A percentile compares a stretch with the other conserved stretches of the same genome.
These are phyloP conservation scores for Phasia obesa DNA, from an alignment of 2,888 invertebrate species.

Conservation along the genomic window DNA sequence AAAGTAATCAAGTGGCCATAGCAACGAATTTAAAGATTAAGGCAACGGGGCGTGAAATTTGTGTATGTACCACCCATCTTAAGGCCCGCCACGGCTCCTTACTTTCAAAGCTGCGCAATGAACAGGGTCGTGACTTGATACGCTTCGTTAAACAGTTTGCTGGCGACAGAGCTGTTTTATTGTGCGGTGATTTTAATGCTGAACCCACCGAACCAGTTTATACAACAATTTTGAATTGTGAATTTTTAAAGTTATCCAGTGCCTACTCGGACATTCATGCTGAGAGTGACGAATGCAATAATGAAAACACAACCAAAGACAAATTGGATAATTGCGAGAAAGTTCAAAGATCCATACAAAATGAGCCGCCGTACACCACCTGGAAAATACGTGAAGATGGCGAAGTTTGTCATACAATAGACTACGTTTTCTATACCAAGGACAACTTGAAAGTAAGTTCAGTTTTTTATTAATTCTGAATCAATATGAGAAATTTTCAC, in stretches of 20 bases:
- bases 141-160: slow-evolving; percentile 84
- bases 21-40: slow-evolving; percentile 84
- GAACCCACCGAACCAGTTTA: slow-evolving; percentile 89
- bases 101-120: slow-evolving; percentile 86
- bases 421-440: slow-evolving; percentile 88
- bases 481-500: neutral
- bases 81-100: slow-evolving; percentile 88
- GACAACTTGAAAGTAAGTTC: slow-evolving; percentile 84
- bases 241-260: slow-evolving; percentile 82
- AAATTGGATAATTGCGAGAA: slow-evolving; percentile 72
- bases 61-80: slow-evolving; percentile 88
- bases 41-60: slow-evolving; percentile 85
- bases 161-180: slow-evolving; percentile 84
- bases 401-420: slow-evolving; percentile 89
- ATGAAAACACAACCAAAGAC: slow-evolving; percentile 56
- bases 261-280: slow-evolving; percentile 83
- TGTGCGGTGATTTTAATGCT: slow-evolving; percentile 91
- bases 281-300: slow-evolving; percentile 73
- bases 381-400: slow-evolving; percentile 89
- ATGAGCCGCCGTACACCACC: slow-evolving; percentile 89
- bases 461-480: neutral
- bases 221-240: slow-evolving; percentile 84
- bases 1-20: slow-evolving; percentile 89
- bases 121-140: slow-evolving; percentile 87
- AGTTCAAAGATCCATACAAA: slow-evolving; percentile 79